Evolutionary conservation across 2,113 vertebrate genomes (phyloP).

Genomic region (Eulemur rufifrons): DNA sequence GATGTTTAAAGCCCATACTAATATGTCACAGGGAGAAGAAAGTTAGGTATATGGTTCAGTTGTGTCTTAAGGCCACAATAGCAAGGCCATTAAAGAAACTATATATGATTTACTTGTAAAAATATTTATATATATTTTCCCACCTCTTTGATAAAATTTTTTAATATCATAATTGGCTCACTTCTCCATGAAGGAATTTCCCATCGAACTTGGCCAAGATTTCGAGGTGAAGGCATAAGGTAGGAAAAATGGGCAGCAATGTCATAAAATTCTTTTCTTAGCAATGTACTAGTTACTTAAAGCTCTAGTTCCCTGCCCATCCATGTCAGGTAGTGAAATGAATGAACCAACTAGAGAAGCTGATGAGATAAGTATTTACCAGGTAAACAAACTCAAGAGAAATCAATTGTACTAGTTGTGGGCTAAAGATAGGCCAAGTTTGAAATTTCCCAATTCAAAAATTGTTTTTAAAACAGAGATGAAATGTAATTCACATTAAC

Average conservation of each 20-base stretch:
- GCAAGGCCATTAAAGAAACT: background rate
- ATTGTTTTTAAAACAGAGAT: constrained; percentile 23
- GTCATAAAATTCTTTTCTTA: background rate
- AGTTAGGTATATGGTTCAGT: background rate
- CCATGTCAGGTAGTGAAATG: background rate
- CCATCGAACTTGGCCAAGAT: background rate
- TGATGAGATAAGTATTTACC: background rate
- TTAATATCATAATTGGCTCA: background rate
- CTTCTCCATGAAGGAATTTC: background rate
- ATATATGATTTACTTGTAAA: background rate
- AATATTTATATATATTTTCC: background rate
- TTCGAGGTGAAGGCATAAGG: background rate
- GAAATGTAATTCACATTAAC: background rate
- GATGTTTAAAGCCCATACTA: background rate
- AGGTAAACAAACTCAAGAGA: background rate
- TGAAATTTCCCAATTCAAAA: background rate
- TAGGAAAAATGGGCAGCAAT: background rate
- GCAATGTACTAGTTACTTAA: background rate
- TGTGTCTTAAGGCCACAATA: background rate
- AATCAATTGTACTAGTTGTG: background rate
- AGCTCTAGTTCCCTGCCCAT: background rate
- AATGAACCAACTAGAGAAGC: background rate
- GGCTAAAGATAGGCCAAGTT: background rate
- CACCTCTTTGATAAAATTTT: background rate
- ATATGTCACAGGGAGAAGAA: background rate